A percentile compares a stretch with the other conserved stretches of the same genome.
phyloP scores from a whole-genome alignment of 2,113 vertebrate species.

The Malurus melanocephalus region DNA sequence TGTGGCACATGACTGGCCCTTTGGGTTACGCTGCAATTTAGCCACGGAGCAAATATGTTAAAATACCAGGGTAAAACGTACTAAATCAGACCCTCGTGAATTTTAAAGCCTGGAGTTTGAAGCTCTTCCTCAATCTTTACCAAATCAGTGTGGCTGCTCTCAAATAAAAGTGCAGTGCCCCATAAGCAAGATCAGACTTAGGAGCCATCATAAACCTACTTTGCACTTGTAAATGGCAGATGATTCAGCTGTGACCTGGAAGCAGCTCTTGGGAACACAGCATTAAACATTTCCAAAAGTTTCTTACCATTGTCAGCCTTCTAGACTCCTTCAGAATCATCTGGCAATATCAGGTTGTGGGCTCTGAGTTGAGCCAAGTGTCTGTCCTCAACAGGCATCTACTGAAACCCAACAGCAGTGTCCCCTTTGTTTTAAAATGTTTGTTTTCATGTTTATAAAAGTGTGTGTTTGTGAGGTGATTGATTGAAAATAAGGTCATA shows the following conservation, averaged over 20 bases:
- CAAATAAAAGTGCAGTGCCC: slow-evolving; percentile 27
- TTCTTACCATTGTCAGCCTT: neutral
- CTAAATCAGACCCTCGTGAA: slow-evolving; percentile 44
- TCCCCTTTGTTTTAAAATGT: neutral
- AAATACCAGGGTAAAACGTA: slow-evolving; percentile 6
- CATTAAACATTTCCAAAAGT: neutral
- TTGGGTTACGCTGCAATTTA: slow-evolving; percentile 16
- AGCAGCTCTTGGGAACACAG: neutral
- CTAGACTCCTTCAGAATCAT: neutral
- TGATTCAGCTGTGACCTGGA: slow-evolving; percentile 21
- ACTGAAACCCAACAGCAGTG: neutral
- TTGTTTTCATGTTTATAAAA: neutral
- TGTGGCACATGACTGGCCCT: neutral
- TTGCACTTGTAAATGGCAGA: slow-evolving; percentile 2
- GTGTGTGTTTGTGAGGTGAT: neutral
- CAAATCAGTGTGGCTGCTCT: neutral
- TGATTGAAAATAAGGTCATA: neutral
- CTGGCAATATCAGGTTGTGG: neutral
- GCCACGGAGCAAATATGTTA: neutral
- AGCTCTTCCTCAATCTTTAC: slow-evolving; percentile 37
- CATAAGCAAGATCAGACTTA: slow-evolving; percentile 11
- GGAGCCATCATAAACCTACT: neutral
- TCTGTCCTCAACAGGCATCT: neutral
- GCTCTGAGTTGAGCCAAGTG: neutral
- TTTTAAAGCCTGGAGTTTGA: slow-evolving; percentile 35